Conservation (phyloP, 2,888 invertebrate species). For the Ceriagrion tenellum region DNA sequence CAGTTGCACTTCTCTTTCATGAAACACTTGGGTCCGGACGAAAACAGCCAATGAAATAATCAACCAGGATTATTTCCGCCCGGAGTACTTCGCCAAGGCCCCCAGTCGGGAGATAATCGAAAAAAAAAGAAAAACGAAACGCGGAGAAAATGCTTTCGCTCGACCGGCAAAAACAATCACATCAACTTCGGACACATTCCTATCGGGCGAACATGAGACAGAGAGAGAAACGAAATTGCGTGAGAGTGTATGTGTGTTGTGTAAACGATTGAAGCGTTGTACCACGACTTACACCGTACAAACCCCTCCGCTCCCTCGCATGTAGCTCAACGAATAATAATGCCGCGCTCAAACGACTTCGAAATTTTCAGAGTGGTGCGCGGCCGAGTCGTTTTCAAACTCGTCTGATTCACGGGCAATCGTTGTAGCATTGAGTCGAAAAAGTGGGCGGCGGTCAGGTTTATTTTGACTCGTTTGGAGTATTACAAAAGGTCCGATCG, state of each 20-base stretch:
- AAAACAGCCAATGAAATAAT: background rate
- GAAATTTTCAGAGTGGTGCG: background rate
- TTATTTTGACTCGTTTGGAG: background rate
- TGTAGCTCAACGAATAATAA: background rate
- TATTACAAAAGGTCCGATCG: background rate
- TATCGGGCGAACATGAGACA: background rate
- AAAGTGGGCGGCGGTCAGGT: background rate
- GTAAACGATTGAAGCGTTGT: background rate
- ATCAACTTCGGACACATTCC: background rate
- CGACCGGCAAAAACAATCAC: background rate
- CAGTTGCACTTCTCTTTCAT: background rate
- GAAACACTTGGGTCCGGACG: background rate
- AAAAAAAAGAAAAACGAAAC: background rate
- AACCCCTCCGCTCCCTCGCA: too few species aligned
- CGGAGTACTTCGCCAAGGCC: background rate
- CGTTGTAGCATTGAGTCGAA: background rate
- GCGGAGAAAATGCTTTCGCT: background rate
- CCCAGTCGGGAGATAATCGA: background rate
- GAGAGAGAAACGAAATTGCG: background rate
- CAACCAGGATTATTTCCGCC: background rate
- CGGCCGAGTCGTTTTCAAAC: background rate
- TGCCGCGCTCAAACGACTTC: background rate
- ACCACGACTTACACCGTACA: background rate
- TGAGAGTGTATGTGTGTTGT: background rate
- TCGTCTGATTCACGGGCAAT: slow-evolving; percentile 29